phyloP scores from a whole-genome alignment of 2,797 vertebrate genomes.

The Falco rusticolus region DNA sequence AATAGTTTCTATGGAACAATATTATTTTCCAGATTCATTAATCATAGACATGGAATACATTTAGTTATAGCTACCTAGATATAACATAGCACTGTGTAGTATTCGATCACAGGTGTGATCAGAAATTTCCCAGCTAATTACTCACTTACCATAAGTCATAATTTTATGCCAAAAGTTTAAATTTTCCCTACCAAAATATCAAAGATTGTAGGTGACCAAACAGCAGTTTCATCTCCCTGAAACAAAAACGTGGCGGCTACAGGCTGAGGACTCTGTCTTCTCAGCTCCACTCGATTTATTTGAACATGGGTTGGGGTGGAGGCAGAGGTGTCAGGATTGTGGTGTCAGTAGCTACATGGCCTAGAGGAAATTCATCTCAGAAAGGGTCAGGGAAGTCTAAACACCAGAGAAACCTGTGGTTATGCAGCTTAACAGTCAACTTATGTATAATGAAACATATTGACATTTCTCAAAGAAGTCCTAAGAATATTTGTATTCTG shows the following conservation, averaged over 20 bases:
- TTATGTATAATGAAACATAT: not conserved
- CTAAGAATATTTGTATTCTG: not conserved
- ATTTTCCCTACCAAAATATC: not conserved
- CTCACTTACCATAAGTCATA: not conserved
- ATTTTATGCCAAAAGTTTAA: not conserved
- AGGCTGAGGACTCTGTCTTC: not conserved
- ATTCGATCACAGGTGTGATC: not conserved
- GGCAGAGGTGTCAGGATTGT: rapidly evolving
- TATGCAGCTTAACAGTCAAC: not conserved
- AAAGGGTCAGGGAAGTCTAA: not conserved
- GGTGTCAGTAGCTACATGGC: not conserved
- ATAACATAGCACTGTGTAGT: not conserved
- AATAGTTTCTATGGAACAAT: not conserved
- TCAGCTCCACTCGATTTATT: not conserved
- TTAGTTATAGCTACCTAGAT: not conserved
- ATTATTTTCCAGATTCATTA: not conserved
- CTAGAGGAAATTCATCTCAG: not conserved
- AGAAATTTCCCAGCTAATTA: not conserved
- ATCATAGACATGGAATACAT: not conserved
- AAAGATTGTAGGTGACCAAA: not conserved
- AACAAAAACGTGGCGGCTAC: not conserved
- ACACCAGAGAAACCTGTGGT: not conserved
- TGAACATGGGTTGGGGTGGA: rapidly evolving
- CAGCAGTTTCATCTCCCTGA: not conserved
- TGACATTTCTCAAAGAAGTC: not conserved